phyloP scores from a whole-genome alignment of 1,140 invertebrate genomes.

The Tribolium castaneum region DNA sequence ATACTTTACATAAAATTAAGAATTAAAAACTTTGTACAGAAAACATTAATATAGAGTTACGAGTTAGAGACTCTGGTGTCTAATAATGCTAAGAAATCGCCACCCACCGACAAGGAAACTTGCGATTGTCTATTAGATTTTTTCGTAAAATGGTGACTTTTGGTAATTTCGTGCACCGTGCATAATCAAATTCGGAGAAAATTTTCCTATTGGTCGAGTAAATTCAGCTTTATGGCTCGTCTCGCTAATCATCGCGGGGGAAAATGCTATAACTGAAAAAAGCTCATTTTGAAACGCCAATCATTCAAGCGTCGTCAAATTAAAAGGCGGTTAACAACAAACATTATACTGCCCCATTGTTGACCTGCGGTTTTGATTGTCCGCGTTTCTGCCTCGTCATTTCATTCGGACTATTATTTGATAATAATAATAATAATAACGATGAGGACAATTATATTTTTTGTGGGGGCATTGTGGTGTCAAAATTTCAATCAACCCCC shows the following conservation, averaged over 20 bases:
- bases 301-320: slow-evolving; percentile 24
- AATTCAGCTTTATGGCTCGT: slow-evolving; percentile 23
- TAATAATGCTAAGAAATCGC: slow-evolving; percentile 26
- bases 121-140: slow-evolving; percentile 14
- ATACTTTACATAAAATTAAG: slow-evolving; percentile 50
- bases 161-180: background rate
- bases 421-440: slow-evolving; percentile 27
- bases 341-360: slow-evolving; percentile 33
- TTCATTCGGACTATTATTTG: slow-evolving; percentile 12
- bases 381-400: slow-evolving; percentile 23
- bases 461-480: background rate
- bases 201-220: slow-evolving; percentile 21
- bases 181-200: slow-evolving; percentile 8
- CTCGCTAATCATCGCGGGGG: slow-evolving; percentile 15
- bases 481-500: slow-evolving; percentile 7
- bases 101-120: slow-evolving; percentile 32
- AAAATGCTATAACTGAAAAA: slow-evolving; percentile 24
- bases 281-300: slow-evolving; percentile 16
- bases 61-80: slow-evolving; percentile 16
- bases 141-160: background rate
- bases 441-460: slow-evolving; percentile 17
- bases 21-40: slow-evolving; percentile 53
- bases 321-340: slow-evolving; percentile 35
- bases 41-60: slow-evolving; percentile 33
- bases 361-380: slow-evolving; percentile 27